Conservation (phyloP, 2,888 invertebrate genomes). For the Aethes cnicana region DNA sequence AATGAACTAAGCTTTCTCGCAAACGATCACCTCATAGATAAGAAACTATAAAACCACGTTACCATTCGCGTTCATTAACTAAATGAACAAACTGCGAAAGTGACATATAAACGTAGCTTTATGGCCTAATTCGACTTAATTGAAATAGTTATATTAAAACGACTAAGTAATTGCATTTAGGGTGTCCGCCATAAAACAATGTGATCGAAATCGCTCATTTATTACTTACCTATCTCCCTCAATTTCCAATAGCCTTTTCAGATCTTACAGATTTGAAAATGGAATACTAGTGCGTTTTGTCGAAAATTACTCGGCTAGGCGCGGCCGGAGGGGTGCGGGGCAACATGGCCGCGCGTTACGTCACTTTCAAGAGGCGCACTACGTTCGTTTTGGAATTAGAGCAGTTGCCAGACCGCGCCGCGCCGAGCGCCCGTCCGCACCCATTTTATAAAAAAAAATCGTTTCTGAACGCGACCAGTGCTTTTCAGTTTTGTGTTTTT, state of each 20-base stretch:
- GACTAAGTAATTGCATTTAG: slow-evolving; percentile 13
- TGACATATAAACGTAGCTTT: slow-evolving; percentile 20
- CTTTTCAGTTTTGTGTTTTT: slow-evolving; percentile 50
- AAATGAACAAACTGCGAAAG: slow-evolving; percentile 19
- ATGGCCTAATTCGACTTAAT: slow-evolving; percentile 23
- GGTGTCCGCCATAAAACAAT: neutral
- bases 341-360: slow-evolving; percentile 76
- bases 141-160: slow-evolving; percentile 16
- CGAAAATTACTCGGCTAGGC: slow-evolving; percentile 54
- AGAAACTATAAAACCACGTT: no score
- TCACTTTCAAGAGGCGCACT: slow-evolving; percentile 71
- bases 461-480: slow-evolving; percentile 47
- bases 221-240: no score
- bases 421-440: slow-evolving; percentile 43
- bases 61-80: slow-evolving; percentile 15
- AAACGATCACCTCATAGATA: no score
- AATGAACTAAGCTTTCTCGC: neutral
- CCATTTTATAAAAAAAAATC: slow-evolving; percentile 39
- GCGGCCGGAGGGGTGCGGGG: slow-evolving; percentile 56
- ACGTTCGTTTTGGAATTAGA: slow-evolving; percentile 68
- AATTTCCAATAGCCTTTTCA: no score
- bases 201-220: no score
- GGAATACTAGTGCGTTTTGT: slow-evolving; percentile 68
- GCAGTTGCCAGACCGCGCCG: slow-evolving; percentile 68
- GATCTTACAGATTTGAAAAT: slow-evolving; percentile 61